A percentile compares a stretch with the other conserved stretches of the same genome.
Conservation (phyloP, 2,888 invertebrate genomes). For the Athalia cordata region DNA sequence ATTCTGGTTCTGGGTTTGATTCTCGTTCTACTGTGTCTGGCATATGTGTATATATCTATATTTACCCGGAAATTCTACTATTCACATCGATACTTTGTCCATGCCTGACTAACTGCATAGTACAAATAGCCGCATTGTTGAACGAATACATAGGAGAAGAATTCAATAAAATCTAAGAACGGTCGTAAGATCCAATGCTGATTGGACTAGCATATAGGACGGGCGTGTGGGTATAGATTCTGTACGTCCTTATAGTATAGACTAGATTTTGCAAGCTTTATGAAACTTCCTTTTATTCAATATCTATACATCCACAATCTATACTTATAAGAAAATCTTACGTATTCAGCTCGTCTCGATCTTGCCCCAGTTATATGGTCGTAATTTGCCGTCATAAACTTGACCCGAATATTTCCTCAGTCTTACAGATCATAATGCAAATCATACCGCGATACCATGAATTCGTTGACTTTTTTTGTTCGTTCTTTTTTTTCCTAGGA, state of each 20-base stretch:
- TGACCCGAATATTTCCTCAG: background rate
- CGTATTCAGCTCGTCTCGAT: background rate
- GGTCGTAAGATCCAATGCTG: slow-evolving; percentile 38
- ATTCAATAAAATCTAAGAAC: slow-evolving; percentile 37
- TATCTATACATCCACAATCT: background rate
- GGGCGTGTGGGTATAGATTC: background rate
- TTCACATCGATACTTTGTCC: slow-evolving; percentile 12
- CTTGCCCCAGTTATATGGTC: slow-evolving; percentile 1
- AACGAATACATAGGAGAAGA: background rate
- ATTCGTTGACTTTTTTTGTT: background rate
- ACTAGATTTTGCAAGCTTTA: slow-evolving; percentile 22
- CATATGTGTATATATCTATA: background rate
- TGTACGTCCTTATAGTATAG: background rate
- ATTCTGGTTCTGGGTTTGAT: too few relatives aligned
- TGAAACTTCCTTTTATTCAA: background rate
- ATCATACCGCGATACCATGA: background rate
- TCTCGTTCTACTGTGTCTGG: background rate
- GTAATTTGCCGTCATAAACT: slow-evolving; percentile 13
- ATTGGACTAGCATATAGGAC: slow-evolving; percentile 4
- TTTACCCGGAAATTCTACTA: background rate
- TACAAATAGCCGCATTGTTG: slow-evolving; percentile 8
- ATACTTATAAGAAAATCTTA: background rate
- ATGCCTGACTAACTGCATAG: slow-evolving; percentile 23
- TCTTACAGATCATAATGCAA: background rate
- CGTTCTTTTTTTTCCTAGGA: too few relatives aligned